Percentiles rank a stretch among this genome's conserved stretches.
Conservation (phyloP, 2,888 invertebrate genomes). For the Spisula solida region DNA sequence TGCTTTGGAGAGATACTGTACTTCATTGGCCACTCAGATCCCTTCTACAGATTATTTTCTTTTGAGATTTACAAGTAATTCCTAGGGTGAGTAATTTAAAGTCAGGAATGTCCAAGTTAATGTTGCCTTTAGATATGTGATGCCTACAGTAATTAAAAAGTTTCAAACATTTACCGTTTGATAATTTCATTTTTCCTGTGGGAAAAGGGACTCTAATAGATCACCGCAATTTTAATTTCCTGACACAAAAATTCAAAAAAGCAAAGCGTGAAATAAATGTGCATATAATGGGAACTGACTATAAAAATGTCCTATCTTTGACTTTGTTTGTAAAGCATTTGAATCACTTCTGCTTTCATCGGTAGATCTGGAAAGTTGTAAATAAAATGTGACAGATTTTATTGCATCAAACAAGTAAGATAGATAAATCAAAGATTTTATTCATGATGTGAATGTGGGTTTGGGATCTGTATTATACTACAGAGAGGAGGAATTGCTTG, state of each 20-base stretch:
- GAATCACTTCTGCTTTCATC: too few species aligned
- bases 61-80: too few species aligned
- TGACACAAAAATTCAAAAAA: too few species aligned
- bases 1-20: too few species aligned
- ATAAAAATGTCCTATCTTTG: too few species aligned
- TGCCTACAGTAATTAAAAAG: neutral
- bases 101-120: neutral
- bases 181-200: neutral
- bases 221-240: too few species aligned
- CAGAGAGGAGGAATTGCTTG: neutral
- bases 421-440: conserved; percentile 8
- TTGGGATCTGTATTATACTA: neutral
- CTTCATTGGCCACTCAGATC: too few species aligned
- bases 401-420: neutral
- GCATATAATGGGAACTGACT: too few species aligned
- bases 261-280: too few species aligned
- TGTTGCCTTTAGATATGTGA: neutral
- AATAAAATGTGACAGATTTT: neutral
- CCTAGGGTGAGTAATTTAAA: neutral
- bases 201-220: too few species aligned
- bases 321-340: too few species aligned
- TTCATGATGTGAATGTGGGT: neutral
- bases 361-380: neutral
- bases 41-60: too few species aligned
- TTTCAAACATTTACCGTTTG: neutral